Conservation (phyloP, 1,140 invertebrate genomes). For the Sesamia nonagrioides region DNA sequence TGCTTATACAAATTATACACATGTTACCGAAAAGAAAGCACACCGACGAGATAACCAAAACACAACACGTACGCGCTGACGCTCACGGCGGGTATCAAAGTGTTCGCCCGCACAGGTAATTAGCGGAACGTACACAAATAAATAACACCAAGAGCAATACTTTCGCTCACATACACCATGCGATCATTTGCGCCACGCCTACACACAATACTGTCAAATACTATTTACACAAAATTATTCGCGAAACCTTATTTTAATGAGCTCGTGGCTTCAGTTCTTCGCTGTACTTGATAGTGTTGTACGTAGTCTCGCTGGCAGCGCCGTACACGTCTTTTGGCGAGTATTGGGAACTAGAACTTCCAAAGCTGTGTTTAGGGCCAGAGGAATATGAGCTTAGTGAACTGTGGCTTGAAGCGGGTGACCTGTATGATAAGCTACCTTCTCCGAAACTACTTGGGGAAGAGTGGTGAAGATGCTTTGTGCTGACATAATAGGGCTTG, state of each 20-base stretch:
- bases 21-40: slow-evolving; percentile 66
- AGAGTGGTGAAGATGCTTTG: slow-evolving; percentile 65
- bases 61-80: slow-evolving; percentile 51
- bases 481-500: slow-evolving; percentile 74
- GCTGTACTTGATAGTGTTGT: slow-evolving; percentile 85
- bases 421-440: slow-evolving; percentile 70
- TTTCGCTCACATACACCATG: slow-evolving; percentile 62
- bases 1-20: slow-evolving; percentile 45
- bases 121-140: slow-evolving; percentile 72
- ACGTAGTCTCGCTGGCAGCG: slow-evolving; percentile 75
- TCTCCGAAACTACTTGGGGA: slow-evolving; percentile 65
- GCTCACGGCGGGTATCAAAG: slow-evolving; percentile 51
- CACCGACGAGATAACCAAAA: slow-evolving; percentile 54
- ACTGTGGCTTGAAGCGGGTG: slow-evolving; percentile 66
- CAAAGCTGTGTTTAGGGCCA: slow-evolving; percentile 78
- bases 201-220: slow-evolving; percentile 54
- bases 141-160: slow-evolving; percentile 67
- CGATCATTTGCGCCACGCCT: slow-evolving; percentile 49
- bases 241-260: slow-evolving; percentile 61
- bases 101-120: slow-evolving; percentile 59
- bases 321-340: slow-evolving; percentile 74
- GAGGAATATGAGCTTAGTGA: slow-evolving; percentile 71
- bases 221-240: slow-evolving; percentile 64
- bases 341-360: slow-evolving; percentile 72
- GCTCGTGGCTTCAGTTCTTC: slow-evolving; percentile 77